Percentiles rank a stretch among this genome's conserved stretches.
Conservation (phyloP, 2,888 invertebrate species). For the Ornithoptera priamus region DNA sequence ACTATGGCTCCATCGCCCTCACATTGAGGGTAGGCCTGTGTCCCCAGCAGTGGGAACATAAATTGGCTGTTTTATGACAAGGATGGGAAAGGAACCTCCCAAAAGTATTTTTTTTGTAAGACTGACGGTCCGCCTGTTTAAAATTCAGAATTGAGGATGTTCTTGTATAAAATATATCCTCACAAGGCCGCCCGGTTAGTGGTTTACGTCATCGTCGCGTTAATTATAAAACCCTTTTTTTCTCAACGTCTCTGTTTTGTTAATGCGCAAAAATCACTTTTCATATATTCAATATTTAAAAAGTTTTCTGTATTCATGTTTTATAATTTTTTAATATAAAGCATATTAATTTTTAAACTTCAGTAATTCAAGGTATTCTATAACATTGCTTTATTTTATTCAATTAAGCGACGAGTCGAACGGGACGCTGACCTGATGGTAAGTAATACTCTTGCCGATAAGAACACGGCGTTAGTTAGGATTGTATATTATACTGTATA, state of each 20-base stretch:
- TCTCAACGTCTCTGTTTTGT: background rate
- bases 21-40: too few species aligned
- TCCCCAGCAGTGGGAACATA: too few species aligned
- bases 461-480: too few species aligned
- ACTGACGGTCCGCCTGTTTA: conserved; percentile 11
- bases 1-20: too few species aligned
- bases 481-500: too few species aligned
- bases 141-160: conserved; percentile 26
- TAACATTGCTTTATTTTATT: too few species aligned
- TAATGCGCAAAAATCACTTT: background rate
- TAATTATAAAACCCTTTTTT: background rate
- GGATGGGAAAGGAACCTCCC: background rate
- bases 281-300: background rate
- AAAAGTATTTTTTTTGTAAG: background rate
- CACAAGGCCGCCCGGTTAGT: conserved; percentile 56
- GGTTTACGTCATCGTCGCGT: background rate
- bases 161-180: conserved; percentile 33
- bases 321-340: background rate
- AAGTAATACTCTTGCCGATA: too few species aligned
- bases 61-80: background rate
- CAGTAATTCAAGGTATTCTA: too few species aligned
- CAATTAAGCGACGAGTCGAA: too few species aligned
- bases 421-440: too few species aligned
- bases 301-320: background rate
- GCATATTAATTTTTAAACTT: background rate